Conservation (phyloP, 2,888 invertebrate genomes). For the Zygogramma bicolorata region DNA sequence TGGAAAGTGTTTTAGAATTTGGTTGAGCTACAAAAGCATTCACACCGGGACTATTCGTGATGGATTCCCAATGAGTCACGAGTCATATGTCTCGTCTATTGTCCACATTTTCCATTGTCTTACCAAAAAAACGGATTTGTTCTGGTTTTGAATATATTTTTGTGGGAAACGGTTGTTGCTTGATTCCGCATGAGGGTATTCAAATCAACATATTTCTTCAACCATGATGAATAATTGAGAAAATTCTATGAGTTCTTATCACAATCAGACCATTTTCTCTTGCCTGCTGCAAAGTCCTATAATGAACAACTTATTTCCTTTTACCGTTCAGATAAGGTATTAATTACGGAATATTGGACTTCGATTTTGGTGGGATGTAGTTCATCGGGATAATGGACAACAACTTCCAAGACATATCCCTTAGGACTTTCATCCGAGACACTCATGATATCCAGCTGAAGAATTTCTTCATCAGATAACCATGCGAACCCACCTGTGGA, state of each 20-base stretch:
- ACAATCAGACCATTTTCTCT: background rate
- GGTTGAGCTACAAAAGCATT: conserved; percentile 48
- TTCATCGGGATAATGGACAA: background rate
- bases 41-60: conserved; percentile 44
- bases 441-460: no score
- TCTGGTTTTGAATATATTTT: conserved; percentile 62
- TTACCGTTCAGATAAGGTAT: conserved; percentile 5
- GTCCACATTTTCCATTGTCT: conserved; percentile 64
- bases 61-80: conserved; percentile 57
- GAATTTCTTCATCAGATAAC: no score
- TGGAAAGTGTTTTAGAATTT: conserved; percentile 59
- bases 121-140: conserved; percentile 62
- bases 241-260: conserved; percentile 10
- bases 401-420: background rate
- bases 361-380: background rate
- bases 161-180: conserved; percentile 59
- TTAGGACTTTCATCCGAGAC: no score
- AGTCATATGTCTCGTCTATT: no score
- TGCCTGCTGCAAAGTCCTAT: conserved; percentile 3
- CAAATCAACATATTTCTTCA: conserved; percentile 21
- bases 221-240: conserved; percentile 7
- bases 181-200: no score
- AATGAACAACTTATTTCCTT: background rate
- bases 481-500: no score
- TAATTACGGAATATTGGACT: background rate